Evolutionary conservation across 37 sponge, comb jelly and placozoan genomes (phyloP), one percentile per base, ranked within the genome.

Genomic region (Hexactinellida sp.): DNA sequence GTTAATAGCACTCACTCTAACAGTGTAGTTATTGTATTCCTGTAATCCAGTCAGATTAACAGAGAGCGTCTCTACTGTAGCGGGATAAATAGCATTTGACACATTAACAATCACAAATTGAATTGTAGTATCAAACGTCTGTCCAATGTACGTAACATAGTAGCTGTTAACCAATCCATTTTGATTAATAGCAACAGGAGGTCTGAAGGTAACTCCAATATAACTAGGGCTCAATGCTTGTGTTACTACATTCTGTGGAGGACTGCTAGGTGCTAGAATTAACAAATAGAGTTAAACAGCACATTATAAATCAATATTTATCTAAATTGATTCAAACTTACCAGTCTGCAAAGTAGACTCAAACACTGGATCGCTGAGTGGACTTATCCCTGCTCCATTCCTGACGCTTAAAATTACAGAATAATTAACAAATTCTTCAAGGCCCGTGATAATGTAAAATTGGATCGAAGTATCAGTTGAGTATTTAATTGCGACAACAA

Each of bases 1-100:
- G 34, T 63, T 63, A n/a, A 63, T 63, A 63, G 76, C 76, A 32
- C 76, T 63, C 25, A 63, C 76, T 21, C 76, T 63, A n/a, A 63
- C 13, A 25, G 76, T 63, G 13, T 63, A 63, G 13, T 63, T 63
- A 23, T 63, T 63, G 34, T 63, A 63, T n/a, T 63, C 76, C 13
- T 63, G 28, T 63, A 63, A 63, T 63, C 76, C 76, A 25, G 76
- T 63, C 13, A 63, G 21, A n/a, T 63, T 63, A n/a, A 63, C 21
- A 63, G 21, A 63, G 34, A 63, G 3, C 5, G 47, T 5, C 5
- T 63, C 32, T 63, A 28, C 34, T 32, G 25, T 23, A 25, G 76
- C 76, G 3, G 76, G 76, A 63, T 63, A 63, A 23, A 32, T n/a
- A 19, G 52, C 9, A 63, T 63, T 63, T n/a, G 76, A 28, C 13